A percentile compares a stretch with the other conserved stretches of the same genome.
These are phyloP conservation scores for Hoplodrina blanda DNA, from an alignment of 2,888 invertebrate species.

Conservation along the genomic window DNA sequence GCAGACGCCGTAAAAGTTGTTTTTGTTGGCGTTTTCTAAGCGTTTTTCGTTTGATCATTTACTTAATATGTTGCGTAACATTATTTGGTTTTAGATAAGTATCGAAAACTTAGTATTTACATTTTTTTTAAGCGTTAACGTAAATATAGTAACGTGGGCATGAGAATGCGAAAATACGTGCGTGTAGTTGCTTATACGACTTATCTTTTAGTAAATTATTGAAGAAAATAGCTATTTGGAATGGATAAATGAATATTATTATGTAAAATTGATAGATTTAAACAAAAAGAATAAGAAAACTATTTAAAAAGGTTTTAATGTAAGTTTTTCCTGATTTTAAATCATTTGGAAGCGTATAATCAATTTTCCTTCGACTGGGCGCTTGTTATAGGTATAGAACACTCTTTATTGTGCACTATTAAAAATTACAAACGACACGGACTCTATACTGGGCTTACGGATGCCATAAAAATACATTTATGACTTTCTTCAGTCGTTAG, in stretches of 20 bases:
- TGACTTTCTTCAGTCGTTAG: slow-evolving; percentile 34
- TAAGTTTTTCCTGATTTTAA: not conserved
- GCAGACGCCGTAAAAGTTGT: slow-evolving; percentile 83
- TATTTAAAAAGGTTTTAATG: not conserved
- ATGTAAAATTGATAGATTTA: not conserved
- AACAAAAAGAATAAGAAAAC: not conserved
- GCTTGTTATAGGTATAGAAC: not conserved
- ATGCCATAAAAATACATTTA: slow-evolving; percentile 53
- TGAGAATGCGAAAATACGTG: not conserved
- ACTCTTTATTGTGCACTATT: not conserved
- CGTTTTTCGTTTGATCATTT: slow-evolving; percentile 64
- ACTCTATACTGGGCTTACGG: slow-evolving; percentile 20
- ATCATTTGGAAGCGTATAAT: not conserved
- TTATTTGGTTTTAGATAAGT: slow-evolving; percentile 30
- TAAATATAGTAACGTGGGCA: slow-evolving; percentile 10
- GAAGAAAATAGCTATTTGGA: not conserved
- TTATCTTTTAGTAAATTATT: slow-evolving; percentile 33
- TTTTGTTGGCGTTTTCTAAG: slow-evolving; percentile 69
- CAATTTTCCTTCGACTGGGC: not conserved
- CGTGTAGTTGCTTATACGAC: slow-evolving; percentile 34
- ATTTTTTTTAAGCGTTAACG: slow-evolving; percentile 15
- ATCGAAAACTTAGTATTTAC: slow-evolving; percentile 27
- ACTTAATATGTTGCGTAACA: slow-evolving; percentile 78
- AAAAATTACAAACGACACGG: not conserved
- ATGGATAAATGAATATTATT: slow-evolving; percentile 18